phyloP scores from a whole-genome alignment of 2,113 vertebrate species.

The Chlamydotis undulata region DNA sequence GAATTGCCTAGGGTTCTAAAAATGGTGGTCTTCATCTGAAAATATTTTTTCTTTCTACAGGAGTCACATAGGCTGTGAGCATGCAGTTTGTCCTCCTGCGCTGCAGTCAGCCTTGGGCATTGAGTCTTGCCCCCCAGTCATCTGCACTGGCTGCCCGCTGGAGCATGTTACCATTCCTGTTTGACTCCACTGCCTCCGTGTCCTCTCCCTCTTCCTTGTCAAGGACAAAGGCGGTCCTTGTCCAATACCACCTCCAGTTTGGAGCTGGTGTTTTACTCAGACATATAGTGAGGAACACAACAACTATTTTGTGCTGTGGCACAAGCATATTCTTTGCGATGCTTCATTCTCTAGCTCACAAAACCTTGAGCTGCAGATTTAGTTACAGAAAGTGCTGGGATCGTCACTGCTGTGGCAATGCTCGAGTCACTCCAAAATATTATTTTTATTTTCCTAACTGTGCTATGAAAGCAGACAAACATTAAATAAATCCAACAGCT shows the following conservation, averaged over 20 bases:
- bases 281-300: background rate
- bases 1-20: background rate
- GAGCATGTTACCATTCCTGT: background rate
- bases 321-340: background rate
- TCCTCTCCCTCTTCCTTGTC: background rate
- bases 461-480: background rate
- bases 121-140: background rate
- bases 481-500: background rate
- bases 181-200: accelerated
- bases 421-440: background rate
- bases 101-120: accelerated
- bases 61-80: background rate
- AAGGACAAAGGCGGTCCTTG: background rate
- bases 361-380: background rate
- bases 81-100: accelerated
- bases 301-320: background rate
- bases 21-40: background rate
- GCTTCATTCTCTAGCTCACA: background rate
- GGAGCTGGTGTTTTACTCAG: background rate
- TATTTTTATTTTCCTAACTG: background rate
- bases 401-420: accelerated
- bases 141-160: accelerated
- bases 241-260: background rate
- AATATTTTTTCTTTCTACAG: background rate
- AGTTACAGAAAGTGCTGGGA: background rate